Percentiles rank a stretch among this genome's conserved stretches.
Evolutionary conservation across 2,113 vertebrate genomes (phyloP).

Genomic region (Urocitellus parryii): DNA sequence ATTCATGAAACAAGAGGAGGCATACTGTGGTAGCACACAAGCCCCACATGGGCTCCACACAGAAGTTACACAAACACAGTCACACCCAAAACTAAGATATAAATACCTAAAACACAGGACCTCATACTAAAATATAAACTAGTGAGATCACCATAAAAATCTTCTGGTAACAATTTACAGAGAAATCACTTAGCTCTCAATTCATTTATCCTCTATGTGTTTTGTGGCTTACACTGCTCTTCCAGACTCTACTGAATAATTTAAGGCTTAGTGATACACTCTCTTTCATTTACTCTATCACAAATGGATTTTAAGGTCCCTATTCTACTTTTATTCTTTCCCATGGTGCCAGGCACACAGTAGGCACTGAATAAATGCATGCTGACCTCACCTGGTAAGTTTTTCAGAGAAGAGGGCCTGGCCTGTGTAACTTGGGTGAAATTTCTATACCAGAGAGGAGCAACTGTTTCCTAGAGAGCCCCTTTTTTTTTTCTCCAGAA

Average conservation of each 20-base stretch:
- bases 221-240: not conserved
- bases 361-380: slow-evolving; percentile 83
- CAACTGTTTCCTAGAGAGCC: slow-evolving; percentile 80
- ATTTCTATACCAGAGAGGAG: slow-evolving; percentile 82
- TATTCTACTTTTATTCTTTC: slow-evolving; percentile 70
- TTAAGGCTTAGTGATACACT: not conserved
- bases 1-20: not conserved
- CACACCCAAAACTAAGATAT: not conserved
- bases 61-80: slow-evolving; percentile 4
- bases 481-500: slow-evolving; percentile 83
- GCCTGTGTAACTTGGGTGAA: slow-evolving; percentile 82
- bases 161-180: slow-evolving; percentile 33
- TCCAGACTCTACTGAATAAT: not conserved
- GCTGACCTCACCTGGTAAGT: slow-evolving; percentile 82
- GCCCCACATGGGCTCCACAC: not conserved
- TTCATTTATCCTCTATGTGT: not conserved
- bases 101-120: not conserved
- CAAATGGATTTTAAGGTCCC: slow-evolving; percentile 44
- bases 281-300: slow-evolving; percentile 14
- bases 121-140: not conserved
- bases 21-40: not conserved
- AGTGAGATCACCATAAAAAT: slow-evolving; percentile 12
- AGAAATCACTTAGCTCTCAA: slow-evolving; percentile 19
- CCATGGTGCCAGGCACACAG: slow-evolving; percentile 75
- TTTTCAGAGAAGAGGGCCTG: slow-evolving; percentile 82